Evolutionary conservation across 2,113 vertebrate genomes (phyloP).

Genomic region (Grantiella picta): DNA sequence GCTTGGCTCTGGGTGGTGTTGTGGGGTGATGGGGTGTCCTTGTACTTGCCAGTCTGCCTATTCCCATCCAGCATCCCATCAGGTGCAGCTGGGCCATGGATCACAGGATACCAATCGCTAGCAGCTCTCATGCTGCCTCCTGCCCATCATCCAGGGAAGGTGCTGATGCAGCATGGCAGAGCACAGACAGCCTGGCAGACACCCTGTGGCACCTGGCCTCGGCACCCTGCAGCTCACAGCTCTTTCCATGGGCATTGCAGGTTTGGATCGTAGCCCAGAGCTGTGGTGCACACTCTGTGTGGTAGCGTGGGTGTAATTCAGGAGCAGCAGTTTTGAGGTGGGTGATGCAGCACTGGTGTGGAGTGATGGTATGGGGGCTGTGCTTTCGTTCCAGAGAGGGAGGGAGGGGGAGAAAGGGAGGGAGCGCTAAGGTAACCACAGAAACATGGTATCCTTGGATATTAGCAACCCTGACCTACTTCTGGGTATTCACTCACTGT

Average conservation of each 20-base stretch:
- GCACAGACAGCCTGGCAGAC: background rate
- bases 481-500: constrained; percentile 47
- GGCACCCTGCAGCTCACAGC: background rate
- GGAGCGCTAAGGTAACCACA: constrained; percentile 50
- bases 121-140: background rate
- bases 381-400: background rate
- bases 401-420: background rate
- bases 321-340: background rate
- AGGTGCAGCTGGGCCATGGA: background rate
- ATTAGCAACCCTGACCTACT: constrained; percentile 65
- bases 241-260: background rate
- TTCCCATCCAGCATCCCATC: background rate
- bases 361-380: background rate
- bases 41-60: fast-evolving
- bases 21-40: background rate
- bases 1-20: background rate
- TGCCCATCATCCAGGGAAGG: background rate
- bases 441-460: constrained; percentile 65
- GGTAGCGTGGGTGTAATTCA: background rate
- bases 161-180: background rate
- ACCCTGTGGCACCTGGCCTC: background rate
- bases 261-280: fast-evolving
- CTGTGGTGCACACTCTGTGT: background rate
- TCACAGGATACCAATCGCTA: background rate
- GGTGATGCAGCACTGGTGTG: background rate